Conservation (phyloP, 2,797 vertebrate species). For the Urosaurus nigricauda region DNA sequence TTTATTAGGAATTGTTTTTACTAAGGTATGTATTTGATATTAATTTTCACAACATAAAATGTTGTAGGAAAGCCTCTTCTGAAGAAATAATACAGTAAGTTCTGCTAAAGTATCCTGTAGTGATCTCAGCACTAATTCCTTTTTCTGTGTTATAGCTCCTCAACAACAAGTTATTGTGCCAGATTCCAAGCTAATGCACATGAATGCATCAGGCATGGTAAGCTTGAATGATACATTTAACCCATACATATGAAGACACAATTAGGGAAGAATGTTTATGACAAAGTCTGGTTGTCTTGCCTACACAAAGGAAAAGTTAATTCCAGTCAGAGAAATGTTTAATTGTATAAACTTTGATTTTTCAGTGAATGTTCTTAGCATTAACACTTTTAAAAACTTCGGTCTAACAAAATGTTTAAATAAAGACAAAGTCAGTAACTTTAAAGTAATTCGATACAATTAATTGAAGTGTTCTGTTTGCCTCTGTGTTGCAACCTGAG, state of each 20-base stretch:
- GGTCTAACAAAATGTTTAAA: background rate
- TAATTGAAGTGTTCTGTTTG: no score
- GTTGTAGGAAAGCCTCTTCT: background rate
- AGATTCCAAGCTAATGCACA: conserved; percentile 94
- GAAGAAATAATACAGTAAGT: background rate
- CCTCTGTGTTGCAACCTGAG: no score
- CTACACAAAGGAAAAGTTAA: background rate
- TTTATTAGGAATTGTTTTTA: background rate
- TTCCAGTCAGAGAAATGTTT: background rate
- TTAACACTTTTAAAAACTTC: background rate
- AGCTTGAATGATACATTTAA: conserved; percentile 66
- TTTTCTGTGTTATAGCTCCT: conserved; percentile 80
- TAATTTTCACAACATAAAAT: background rate
- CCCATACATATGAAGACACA: background rate
- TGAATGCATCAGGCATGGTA: conserved; percentile 96
- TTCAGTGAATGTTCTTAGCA: background rate
- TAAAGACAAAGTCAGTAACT: no score
- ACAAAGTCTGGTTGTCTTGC: background rate
- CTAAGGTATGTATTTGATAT: background rate
- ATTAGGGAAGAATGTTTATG: background rate
- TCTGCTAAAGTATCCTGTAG: conserved; percentile 33
- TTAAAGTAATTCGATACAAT: no score
- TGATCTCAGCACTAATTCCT: background rate
- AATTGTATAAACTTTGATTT: background rate
- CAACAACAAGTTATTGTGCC: conserved; percentile 98